Conservation (phyloP, 2,113 vertebrate genomes). For the Fregetta grallaria region DNA sequence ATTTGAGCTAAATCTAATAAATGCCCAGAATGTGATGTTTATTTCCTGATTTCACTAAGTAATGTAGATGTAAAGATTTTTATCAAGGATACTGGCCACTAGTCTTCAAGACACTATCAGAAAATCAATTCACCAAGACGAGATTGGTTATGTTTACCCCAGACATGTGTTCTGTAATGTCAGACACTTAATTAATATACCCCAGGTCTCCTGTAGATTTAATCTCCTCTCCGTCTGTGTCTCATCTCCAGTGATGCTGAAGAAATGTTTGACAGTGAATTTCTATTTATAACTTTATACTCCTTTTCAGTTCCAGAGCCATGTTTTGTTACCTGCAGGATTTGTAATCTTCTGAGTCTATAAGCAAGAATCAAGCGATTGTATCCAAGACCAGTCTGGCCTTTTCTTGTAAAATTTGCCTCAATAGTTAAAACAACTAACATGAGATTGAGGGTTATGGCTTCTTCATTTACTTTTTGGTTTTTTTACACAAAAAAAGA, state of each 20-base stretch:
- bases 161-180: conserved; percentile 58
- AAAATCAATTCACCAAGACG: conserved; percentile 71
- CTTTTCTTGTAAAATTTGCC: background rate
- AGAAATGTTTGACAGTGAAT: conserved; percentile 45
- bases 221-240: conserved; percentile 58
- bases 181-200: conserved; percentile 72
- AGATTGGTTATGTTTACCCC: conserved; percentile 54
- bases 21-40: background rate
- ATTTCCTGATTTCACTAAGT: conserved; percentile 56
- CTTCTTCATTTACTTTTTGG: background rate
- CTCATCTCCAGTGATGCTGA: conserved; percentile 27
- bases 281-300: conserved; percentile 63
- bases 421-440: background rate
- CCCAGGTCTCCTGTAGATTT: conserved; percentile 58
- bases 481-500: background rate
- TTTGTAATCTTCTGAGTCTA: background rate
- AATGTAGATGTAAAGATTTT: conserved; percentile 63
- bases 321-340: conserved; percentile 21
- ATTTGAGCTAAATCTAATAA: conserved; percentile 54
- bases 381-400: background rate
- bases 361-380: background rate
- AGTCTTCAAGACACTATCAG: conserved; percentile 57
- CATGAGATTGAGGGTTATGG: background rate
- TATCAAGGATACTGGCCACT: conserved; percentile 2
- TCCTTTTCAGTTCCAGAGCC: conserved; percentile 4